Conservation (phyloP, 2,888 invertebrate genomes). For the Meta bourneti region DNA sequence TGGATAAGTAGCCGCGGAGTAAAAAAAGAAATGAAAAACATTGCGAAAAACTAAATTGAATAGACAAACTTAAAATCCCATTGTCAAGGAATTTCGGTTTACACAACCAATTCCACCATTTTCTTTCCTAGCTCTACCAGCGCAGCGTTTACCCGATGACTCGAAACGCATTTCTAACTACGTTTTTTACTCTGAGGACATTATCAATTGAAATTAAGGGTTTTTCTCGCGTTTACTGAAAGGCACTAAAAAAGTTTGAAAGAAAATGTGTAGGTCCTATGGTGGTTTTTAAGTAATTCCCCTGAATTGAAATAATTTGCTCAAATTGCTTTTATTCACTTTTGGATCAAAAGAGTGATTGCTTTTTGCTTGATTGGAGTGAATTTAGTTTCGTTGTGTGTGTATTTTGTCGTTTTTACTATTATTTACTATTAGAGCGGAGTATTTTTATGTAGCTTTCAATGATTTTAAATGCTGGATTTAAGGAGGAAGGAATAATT, state of each 20-base stretch:
- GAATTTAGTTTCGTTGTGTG: neutral
- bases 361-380: neutral
- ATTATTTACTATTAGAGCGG: too few relatives aligned
- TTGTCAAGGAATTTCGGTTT: constrained; percentile 1
- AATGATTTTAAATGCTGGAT: too few relatives aligned
- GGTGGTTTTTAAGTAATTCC: neutral
- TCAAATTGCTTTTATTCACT: neutral
- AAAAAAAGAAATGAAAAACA: neutral
- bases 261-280: neutral
- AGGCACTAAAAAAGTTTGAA: neutral
- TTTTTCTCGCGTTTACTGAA: neutral
- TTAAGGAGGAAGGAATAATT: too few relatives aligned
- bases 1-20: neutral
- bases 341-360: neutral
- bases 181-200: neutral
- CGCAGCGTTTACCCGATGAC: neutral
- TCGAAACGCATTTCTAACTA: neutral
- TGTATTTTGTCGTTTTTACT: neutral
- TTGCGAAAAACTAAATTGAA: neutral
- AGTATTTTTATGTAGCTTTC: too few relatives aligned
- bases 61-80: neutral
- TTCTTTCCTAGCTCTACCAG: neutral
- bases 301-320: neutral
- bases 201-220: neutral
- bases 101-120: neutral